Conservation (phyloP, 2,888 invertebrate genomes). For the Cheilosia grossa region DNA sequence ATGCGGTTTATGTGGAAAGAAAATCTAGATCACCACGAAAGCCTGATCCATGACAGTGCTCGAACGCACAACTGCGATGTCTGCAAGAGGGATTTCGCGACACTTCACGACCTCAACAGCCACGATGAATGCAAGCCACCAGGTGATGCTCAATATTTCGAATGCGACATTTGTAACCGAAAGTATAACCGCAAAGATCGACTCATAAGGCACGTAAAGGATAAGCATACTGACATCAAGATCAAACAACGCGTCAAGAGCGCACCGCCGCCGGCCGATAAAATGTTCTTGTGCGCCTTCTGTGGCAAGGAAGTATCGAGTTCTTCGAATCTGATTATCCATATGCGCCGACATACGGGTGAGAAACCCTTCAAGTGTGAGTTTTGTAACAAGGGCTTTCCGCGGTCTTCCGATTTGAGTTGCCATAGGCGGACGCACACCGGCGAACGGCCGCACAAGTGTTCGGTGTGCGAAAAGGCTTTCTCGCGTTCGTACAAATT, state of each 20-base stretch:
- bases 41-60: constrained; percentile 57
- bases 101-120: constrained; percentile 55
- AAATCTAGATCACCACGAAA: constrained; percentile 79
- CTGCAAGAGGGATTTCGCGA: constrained; percentile 62
- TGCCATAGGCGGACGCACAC: constrained; percentile 86
- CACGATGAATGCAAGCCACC: constrained; percentile 61
- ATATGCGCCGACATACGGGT: constrained; percentile 88
- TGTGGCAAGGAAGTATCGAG: constrained; percentile 86
- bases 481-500: constrained; percentile 86
- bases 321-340: constrained; percentile 86
- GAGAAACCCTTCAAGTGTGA: constrained; percentile 87
- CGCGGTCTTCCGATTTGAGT: constrained; percentile 86
- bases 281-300: constrained; percentile 85
- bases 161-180: constrained; percentile 79
- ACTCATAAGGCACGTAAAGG: constrained; percentile 79
- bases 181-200: constrained; percentile 82
- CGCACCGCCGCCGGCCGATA: constrained; percentile 77
- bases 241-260: constrained; percentile 25
- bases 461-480: constrained; percentile 82
- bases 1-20: constrained; percentile 82
- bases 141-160: constrained; percentile 76
- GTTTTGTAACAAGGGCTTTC: constrained; percentile 86
- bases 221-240: constrained; percentile 59
- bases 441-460: constrained; percentile 85
- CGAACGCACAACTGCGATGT: constrained; percentile 45